phyloP scores from a whole-genome alignment of 2,797 vertebrate species.

The Cheracebus regulus region DNA sequence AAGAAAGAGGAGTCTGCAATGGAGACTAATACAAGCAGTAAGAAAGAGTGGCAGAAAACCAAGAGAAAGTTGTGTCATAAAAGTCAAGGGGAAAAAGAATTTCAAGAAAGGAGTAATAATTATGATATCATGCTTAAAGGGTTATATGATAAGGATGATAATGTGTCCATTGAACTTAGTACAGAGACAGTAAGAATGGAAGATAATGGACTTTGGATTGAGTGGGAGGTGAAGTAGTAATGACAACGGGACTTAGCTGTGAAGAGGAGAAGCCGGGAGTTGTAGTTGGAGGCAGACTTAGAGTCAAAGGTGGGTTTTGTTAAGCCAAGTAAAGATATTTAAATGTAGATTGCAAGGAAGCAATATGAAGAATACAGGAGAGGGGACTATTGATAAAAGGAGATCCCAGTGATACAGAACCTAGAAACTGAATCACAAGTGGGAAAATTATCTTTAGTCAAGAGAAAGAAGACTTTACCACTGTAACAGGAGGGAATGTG shows the following conservation, averaged over 20 bases:
- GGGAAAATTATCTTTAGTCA: background rate
- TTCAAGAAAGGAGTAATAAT: background rate
- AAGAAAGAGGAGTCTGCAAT: background rate
- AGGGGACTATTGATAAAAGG: background rate
- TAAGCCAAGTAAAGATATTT: background rate
- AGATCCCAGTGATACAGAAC: background rate
- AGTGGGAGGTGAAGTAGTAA: background rate
- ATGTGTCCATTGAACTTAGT: background rate
- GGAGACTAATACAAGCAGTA: background rate
- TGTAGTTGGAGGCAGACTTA: background rate
- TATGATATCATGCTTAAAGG: background rate
- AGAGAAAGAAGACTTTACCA: background rate
- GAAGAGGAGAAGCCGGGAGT: background rate
- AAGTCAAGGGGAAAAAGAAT: background rate
- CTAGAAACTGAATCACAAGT: background rate
- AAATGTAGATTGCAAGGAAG: background rate
- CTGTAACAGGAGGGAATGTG: background rate
- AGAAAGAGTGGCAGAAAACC: background rate
- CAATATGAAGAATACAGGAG: background rate
- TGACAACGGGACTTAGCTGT: background rate
- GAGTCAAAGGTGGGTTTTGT: background rate
- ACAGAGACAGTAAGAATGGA: background rate
- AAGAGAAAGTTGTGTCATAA: background rate
- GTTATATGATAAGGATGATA: background rate
- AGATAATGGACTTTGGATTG: background rate